Conservation (phyloP, 53 echinoderm and acorn worm genomes). For the Astropecten irregularis region DNA sequence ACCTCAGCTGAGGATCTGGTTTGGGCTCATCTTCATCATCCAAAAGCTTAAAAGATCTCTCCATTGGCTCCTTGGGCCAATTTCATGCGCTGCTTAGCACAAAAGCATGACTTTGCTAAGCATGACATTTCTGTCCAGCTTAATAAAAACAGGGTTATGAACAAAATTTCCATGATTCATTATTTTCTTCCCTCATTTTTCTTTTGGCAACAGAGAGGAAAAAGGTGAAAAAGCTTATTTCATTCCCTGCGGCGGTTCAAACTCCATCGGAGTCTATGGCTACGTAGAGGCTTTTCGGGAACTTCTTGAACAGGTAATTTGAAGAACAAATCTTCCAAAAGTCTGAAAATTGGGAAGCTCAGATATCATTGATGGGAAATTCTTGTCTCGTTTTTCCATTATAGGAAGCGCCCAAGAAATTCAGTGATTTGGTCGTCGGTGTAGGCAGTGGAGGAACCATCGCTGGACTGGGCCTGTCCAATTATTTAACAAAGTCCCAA, state of each 20-base stretch:
- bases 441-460: slow-evolving; percentile 73
- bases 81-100: no score
- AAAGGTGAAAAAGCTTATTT: slow-evolving; percentile 51
- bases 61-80: no score
- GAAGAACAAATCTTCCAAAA: background rate
- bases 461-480: slow-evolving; percentile 66
- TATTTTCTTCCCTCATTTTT: background rate
- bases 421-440: slow-evolving; percentile 68
- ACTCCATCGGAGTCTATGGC: slow-evolving; percentile 66
- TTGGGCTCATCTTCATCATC: no score
- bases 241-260: slow-evolving; percentile 66
- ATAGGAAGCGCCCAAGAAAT: slow-evolving; percentile 59
- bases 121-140: no score
- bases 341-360: no score
- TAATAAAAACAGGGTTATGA: no score
- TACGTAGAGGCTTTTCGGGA: slow-evolving; percentile 72
- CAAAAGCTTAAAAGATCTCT: no score
- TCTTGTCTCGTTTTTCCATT: no score
- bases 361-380: no score
- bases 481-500: slow-evolving; percentile 61
- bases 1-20: no score
- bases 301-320: slow-evolving; percentile 66
- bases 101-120: no score
- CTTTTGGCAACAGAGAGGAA: slow-evolving; percentile 33
- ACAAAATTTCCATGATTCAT: no score